Evolutionary conservation across 2,797 vertebrate species (phyloP), one percentile per base, ranked within the genome.

Genomic region (Dryobates pubescens): DNA sequence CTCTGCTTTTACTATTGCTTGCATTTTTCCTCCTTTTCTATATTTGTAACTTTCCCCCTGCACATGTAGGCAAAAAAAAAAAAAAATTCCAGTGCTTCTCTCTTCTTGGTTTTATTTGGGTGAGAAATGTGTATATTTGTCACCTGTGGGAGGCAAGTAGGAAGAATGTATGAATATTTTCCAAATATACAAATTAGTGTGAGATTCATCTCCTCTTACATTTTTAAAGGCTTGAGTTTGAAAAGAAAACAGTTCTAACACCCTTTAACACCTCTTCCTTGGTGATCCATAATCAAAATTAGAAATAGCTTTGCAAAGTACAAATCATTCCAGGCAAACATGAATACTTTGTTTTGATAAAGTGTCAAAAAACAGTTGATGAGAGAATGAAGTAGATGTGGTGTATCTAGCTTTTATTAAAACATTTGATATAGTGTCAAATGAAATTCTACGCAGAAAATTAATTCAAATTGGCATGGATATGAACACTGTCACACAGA

Each of bases 391-490:
- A 86, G 51, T 91, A 95, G 82, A 96, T 94, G 73, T 76, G 84
- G 82, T 82, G 67, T 83, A 95, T 94, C 92, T 91, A 93, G 76
- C 59, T 89, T 93, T 76, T 92, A 90, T 94, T 94, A 95, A 96
- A 91, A 27, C 27, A 75, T 94, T 96, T 93, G 69, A 96, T 94
- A 96, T 79, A 92, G 53, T 63, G 72, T 86, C 94, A 97, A 91
- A 93, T 64, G 30, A 96, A 97, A 97, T 97, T 93, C 86, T 92
- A 85, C 94, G 95, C 41, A 87, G 70, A 95, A 96, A 96, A 95
- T 94, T 95, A 97, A 94, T 96, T 93, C 90, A 97, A 93, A 97
- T 94, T 97, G 95, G 70, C 93, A 94, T 93, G 88, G 75, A 93
- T 97, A 94, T 90, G 94, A 97, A 94, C 92, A 90, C 83, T 96